These are phyloP conservation scores for Aspidiotus destructor DNA, from an alignment of 2,888 invertebrate species.

Conservation along the genomic window DNA sequence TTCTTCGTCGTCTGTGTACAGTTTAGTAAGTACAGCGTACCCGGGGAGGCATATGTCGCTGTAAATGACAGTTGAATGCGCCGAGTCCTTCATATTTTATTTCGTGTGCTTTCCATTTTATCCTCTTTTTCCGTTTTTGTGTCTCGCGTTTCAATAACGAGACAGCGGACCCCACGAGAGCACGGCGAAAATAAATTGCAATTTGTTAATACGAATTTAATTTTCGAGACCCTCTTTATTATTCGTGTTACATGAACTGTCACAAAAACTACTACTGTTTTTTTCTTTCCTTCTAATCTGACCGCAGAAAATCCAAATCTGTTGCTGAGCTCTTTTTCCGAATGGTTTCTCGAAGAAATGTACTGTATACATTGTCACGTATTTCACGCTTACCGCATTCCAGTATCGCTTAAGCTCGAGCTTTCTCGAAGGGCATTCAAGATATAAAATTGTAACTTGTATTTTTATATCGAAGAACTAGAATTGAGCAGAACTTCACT, in stretches of 20 bases:
- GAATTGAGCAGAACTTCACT: too few relatives aligned
- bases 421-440: too few relatives aligned
- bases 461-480: too few relatives aligned
- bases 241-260: conserved; percentile 20
- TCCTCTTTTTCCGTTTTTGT: conserved; percentile 10
- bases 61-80: conserved; percentile 28
- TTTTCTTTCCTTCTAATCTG: conserved; percentile 11
- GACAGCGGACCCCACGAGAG: not conserved
- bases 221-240: conserved; percentile 27
- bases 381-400: too few relatives aligned
- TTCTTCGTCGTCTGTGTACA: too few relatives aligned
- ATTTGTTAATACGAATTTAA: conserved; percentile 29
- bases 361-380: too few relatives aligned
- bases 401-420: too few relatives aligned
- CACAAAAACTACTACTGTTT: not conserved
- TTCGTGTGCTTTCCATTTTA: conserved; percentile 14
- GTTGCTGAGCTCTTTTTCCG: not conserved
- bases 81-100: conserved; percentile 26
- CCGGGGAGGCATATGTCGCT: conserved; percentile 23
- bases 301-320: not conserved
- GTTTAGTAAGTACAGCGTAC: too few relatives aligned
- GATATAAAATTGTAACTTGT: too few relatives aligned
- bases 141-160: conserved; percentile 19
- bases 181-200: conserved; percentile 17
- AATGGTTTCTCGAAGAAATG: too few relatives aligned